Evolutionary conservation across 1,140 invertebrate genomes (phyloP).

Genomic region (Pseudachorutes palmiensis): DNA sequence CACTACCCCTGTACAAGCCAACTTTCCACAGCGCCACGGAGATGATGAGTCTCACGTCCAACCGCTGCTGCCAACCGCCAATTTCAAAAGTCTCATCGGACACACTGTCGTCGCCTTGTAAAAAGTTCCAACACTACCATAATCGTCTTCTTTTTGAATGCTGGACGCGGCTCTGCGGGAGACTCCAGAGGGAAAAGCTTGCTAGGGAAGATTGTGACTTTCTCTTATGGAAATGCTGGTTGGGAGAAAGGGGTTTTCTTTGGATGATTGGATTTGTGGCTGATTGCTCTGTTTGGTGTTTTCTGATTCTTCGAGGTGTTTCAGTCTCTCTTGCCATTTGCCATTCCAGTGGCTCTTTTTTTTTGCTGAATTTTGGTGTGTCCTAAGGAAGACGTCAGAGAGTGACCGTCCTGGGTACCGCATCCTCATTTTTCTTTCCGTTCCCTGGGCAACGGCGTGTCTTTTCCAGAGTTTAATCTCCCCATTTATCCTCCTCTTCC

Average conservation of each 20-base stretch:
- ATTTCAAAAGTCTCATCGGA: too few relatives aligned
- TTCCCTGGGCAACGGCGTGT: not conserved
- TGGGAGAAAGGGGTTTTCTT: not conserved
- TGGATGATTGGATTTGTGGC: slow-evolving; percentile 7
- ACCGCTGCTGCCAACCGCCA: too few relatives aligned
- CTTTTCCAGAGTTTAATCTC: slow-evolving; percentile 18
- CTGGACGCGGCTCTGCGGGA: too few relatives aligned
- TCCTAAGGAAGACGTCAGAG: slow-evolving; percentile 15
- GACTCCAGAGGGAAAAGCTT: too few relatives aligned
- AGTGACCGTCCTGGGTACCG: not conserved
- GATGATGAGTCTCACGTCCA: too few relatives aligned
- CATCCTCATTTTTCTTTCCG: slow-evolving; percentile 18
- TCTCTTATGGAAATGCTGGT: not conserved
- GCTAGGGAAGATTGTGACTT: too few relatives aligned
- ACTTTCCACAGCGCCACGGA: too few relatives aligned
- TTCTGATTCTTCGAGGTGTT: not conserved
- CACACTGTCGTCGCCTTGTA: too few relatives aligned
- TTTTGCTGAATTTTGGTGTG: not conserved
- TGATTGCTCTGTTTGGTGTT: slow-evolving; percentile 4
- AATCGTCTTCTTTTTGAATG: too few relatives aligned
- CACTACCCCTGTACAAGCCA: too few relatives aligned
- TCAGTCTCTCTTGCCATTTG: not conserved
- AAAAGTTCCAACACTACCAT: too few relatives aligned
- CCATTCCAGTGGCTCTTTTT: not conserved
- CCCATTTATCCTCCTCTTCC: slow-evolving; percentile 12